Evolutionary conservation across 2,113 vertebrate species (phyloP).

Genomic region (Oryzias woworae): DNA sequence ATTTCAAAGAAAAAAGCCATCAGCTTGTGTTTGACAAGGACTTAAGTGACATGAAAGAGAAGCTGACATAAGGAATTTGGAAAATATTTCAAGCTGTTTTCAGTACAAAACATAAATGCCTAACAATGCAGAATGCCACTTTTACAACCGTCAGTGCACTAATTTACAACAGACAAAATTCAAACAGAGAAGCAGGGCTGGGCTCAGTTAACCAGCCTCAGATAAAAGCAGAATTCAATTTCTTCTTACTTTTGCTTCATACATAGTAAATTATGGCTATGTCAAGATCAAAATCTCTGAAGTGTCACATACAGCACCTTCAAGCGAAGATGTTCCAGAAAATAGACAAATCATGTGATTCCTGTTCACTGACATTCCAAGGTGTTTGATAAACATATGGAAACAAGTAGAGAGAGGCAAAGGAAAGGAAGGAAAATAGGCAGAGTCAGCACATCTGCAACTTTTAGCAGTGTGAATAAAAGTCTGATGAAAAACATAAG

Average conservation of each 20-base stretch:
- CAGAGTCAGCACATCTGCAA: slow-evolving; percentile 29
- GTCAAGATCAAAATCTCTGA: neutral
- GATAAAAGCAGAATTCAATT: too few relatives aligned
- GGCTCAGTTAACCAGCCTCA: too few relatives aligned
- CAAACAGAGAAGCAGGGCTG: too few relatives aligned
- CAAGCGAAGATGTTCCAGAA: slow-evolving; percentile 19
- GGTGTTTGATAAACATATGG: slow-evolving; percentile 9
- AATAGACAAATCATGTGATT: slow-evolving; percentile 30
- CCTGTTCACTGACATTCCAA: neutral
- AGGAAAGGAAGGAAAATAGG: slow-evolving; percentile 10
- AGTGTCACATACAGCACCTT: slow-evolving; percentile 12
- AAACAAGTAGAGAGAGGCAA: slow-evolving; percentile 14
- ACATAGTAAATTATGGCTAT: too few relatives aligned
- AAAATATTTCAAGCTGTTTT: slow-evolving; percentile 58
- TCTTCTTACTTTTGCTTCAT: too few relatives aligned
- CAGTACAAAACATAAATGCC: slow-evolving; percentile 38
- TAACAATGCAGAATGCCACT: slow-evolving; percentile 23
- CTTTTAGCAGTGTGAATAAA: slow-evolving; percentile 32
- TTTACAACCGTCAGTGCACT: slow-evolving; percentile 11
- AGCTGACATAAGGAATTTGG: slow-evolving; percentile 38
- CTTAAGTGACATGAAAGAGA: slow-evolving; percentile 34
- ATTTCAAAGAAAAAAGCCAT: slow-evolving; percentile 11
- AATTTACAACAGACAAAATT: slow-evolving; percentile 6
- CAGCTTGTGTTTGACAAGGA: slow-evolving; percentile 3
- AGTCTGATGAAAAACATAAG: slow-evolving; percentile 45